Evolutionary conservation across 2,888 invertebrate genomes (phyloP).

Genomic region (Campaea margaritaria): DNA sequence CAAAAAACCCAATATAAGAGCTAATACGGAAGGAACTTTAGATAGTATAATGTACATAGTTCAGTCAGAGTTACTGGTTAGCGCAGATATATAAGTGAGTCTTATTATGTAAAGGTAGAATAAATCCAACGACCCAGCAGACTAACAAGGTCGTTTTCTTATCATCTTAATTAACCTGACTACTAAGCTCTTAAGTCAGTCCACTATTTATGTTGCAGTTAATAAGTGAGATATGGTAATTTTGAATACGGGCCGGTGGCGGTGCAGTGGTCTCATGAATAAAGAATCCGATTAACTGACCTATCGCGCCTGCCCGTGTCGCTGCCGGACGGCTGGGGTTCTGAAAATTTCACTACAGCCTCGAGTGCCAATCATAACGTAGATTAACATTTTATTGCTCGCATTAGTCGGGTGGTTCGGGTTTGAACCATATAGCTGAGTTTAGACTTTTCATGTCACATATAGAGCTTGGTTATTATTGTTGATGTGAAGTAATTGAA

Average conservation of each 20-base stretch:
- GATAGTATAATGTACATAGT: too few relatives aligned
- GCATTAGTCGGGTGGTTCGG: slow-evolving; percentile 27
- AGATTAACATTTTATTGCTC: slow-evolving; percentile 60
- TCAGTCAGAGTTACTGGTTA: too few relatives aligned
- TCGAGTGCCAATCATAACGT: slow-evolving; percentile 60
- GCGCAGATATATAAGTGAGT: too few relatives aligned
- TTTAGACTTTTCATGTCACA: slow-evolving; percentile 6
- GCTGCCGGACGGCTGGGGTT: slow-evolving; percentile 14
- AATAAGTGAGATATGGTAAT: slow-evolving; percentile 54
- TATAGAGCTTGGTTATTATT: too few relatives aligned
- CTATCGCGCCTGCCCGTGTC: slow-evolving; percentile 33
- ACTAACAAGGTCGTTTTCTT: too few relatives aligned
- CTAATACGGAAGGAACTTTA: too few relatives aligned
- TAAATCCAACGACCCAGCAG: too few relatives aligned
- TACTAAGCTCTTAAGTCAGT: slow-evolving; percentile 19
- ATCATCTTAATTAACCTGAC: neutral
- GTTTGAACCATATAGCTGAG: slow-evolving; percentile 13
- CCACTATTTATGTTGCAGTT: slow-evolving; percentile 47
- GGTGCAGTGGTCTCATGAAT: slow-evolving; percentile 52
- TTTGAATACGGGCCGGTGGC: slow-evolving; percentile 45
- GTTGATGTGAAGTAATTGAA: too few relatives aligned
- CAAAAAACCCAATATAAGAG: too few relatives aligned
- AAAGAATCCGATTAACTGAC: slow-evolving; percentile 41
- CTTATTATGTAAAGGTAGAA: too few relatives aligned
- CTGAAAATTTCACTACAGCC: slow-evolving; percentile 40